phyloP scores from a whole-genome alignment of 1,140 invertebrate species.

The Armadillidium nasatum region DNA sequence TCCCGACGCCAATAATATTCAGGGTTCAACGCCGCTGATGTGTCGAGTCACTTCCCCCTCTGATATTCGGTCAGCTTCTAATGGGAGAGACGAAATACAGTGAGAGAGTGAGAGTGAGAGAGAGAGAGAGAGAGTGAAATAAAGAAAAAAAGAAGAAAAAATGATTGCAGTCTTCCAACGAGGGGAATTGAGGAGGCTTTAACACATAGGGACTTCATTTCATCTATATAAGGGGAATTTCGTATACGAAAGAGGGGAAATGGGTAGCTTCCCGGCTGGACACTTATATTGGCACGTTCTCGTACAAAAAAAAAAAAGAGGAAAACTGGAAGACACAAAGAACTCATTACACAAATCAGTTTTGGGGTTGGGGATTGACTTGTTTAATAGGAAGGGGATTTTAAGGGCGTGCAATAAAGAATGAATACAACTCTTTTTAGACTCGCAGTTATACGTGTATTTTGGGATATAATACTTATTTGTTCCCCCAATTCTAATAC shows the following conservation, averaged over 20 bases:
- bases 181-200: slow-evolving; percentile 3
- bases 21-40: neutral
- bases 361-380: neutral
- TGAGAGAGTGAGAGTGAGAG: too few relatives aligned
- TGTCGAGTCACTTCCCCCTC: neutral
- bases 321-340: neutral
- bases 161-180: neutral
- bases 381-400: neutral
- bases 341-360: slow-evolving; percentile 8
- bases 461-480: too few relatives aligned
- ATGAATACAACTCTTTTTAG: too few relatives aligned
- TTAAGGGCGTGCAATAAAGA: too few relatives aligned
- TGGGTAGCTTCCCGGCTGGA: neutral
- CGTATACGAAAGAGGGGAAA: slow-evolving; percentile 7
- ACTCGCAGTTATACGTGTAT: too few relatives aligned
- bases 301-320: neutral
- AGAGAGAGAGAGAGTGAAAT: too few relatives aligned
- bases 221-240: slow-evolving; percentile 2
- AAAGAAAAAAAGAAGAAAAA: neutral
- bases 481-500: too few relatives aligned
- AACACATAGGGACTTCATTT: neutral
- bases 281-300: slow-evolving; percentile 7
- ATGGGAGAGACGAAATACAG: neutral
- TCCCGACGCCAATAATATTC: neutral
- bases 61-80: neutral